phyloP scores from a whole-genome alignment of 2,888 invertebrate genomes.

The Drosophila subsilvestris region DNA sequence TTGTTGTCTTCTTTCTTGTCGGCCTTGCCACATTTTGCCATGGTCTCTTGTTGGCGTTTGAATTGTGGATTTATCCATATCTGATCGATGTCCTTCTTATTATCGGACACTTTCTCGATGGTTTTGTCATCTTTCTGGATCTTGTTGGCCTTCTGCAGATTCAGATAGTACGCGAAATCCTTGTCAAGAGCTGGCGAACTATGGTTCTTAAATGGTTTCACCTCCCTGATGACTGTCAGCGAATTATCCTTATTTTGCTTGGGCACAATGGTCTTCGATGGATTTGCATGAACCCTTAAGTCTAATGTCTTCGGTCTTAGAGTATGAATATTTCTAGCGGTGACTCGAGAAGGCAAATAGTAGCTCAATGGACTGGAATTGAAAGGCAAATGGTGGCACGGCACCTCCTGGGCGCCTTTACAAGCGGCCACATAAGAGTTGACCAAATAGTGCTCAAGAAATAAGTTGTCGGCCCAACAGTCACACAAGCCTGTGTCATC shows the following conservation, averaged over 20 bases:
- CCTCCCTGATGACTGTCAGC: not conserved
- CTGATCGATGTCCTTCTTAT: not conserved
- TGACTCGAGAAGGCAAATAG: not conserved
- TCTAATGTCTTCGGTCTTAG: not conserved
- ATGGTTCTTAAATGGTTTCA: not conserved
- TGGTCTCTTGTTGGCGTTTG: not conserved
- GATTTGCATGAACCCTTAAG: not conserved
- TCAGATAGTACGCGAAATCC: not conserved
- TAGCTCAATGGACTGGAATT: too few species aligned
- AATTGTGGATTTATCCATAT: not conserved
- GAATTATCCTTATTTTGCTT: not conserved
- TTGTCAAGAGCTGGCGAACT: not conserved
- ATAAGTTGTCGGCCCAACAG: too few species aligned
- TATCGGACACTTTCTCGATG: not conserved
- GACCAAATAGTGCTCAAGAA: too few species aligned
- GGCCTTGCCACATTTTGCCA: not conserved
- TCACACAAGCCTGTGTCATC: too few species aligned
- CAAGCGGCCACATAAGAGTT: too few species aligned
- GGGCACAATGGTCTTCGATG: not conserved
- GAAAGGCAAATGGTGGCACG: too few species aligned
- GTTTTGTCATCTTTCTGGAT: not conserved
- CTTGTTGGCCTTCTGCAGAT: not conserved
- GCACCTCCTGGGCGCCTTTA: too few species aligned
- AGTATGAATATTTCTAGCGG: not conserved
- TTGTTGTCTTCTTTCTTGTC: not conserved